Evolutionary conservation across 2,113 vertebrate genomes (phyloP), one percentile per base, ranked within the genome.

Genomic region (Chrysochloris asiatica): DNA sequence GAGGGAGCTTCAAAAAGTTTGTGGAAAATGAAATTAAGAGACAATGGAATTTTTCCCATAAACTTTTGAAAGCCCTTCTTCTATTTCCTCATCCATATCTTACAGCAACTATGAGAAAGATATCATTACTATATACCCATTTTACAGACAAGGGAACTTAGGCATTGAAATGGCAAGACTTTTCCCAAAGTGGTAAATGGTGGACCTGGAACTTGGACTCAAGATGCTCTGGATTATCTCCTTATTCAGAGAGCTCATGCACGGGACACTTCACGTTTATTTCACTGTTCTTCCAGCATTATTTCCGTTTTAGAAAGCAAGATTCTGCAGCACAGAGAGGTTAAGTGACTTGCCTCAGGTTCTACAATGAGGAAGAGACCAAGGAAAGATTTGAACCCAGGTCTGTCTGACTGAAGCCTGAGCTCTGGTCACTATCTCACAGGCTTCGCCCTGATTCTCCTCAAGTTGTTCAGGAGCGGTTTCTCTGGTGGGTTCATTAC

Each of bases 91-190:
- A 28, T n/a, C 7, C 52, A 88, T 88, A 38, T 56, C 41, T 82
- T 26, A 33, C 4, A 59, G 79, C 16, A n/a, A 2, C 16, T 54
- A 54, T 30, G 36, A 82, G 61, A 72, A 81, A 87, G 67, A 36
- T 36, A 24, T 19, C n/a, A 7, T 84, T 61, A 12, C n/a, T n/a
- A n/a, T n/a, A 45, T 33, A 45, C n/a, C 33, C 71, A 84, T 82
- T 69, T 86, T 63, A 88, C 6, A 90, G 69, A 78, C 11, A 38
- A 78, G 83, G 33, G 95, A 78, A 78, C 82, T 38, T 75, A 84
- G 67, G 33, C 52, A 7, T 14, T 5, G 11, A 73, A 13, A 65
- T 36, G 72, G 71, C n/a, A n/a, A 61, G 36, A 10, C 56, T 80
- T 90, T 84, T 33, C 50, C 85, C 14, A 13, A 1, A 2, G n/a